Conservation (phyloP, 2,888 invertebrate genomes). For the Heteromurus nitidus region DNA sequence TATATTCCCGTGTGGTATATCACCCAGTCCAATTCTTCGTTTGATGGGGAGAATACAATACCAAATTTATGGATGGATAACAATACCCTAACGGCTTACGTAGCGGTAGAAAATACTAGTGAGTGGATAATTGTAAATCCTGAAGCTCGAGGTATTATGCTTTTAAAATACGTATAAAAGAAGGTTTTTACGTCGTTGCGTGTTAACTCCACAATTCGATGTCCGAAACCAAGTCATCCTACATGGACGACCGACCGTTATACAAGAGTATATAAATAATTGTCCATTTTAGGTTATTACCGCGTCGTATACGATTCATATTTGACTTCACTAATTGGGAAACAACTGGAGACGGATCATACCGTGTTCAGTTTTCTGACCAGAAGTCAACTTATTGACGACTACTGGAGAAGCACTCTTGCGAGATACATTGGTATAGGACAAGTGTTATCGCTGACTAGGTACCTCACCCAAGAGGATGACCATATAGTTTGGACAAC, state of each 20-base stretch:
- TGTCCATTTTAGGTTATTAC: slow-evolving; percentile 48
- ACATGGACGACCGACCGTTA: background rate
- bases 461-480: slow-evolving; percentile 58
- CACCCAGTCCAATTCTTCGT: slow-evolving; percentile 4
- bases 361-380: slow-evolving; percentile 16
- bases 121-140: slow-evolving; percentile 66
- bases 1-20: slow-evolving; percentile 58
- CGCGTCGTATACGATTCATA: slow-evolving; percentile 60
- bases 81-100: slow-evolving; percentile 4
- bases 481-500: slow-evolving; percentile 67
- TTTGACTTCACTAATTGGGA: slow-evolving; percentile 24
- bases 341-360: slow-evolving; percentile 43
- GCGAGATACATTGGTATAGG: slow-evolving; percentile 34
- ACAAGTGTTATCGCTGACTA: slow-evolving; percentile 52
- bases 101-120: background rate
- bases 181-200: background rate
- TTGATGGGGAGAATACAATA: background rate
- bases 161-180: background rate
- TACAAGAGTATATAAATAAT: background rate
- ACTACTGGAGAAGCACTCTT: slow-evolving; percentile 43
- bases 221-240: background rate
- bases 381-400: slow-evolving; percentile 57
- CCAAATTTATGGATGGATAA: slow-evolving; percentile 19
- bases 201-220: background rate
- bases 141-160: slow-evolving; percentile 59